Percentiles rank a stretch among this genome's conserved stretches.
These are phyloP conservation scores for Pollimyrus isidori DNA, from an alignment of 2,113 vertebrate genomes.

Conservation along the genomic window DNA sequence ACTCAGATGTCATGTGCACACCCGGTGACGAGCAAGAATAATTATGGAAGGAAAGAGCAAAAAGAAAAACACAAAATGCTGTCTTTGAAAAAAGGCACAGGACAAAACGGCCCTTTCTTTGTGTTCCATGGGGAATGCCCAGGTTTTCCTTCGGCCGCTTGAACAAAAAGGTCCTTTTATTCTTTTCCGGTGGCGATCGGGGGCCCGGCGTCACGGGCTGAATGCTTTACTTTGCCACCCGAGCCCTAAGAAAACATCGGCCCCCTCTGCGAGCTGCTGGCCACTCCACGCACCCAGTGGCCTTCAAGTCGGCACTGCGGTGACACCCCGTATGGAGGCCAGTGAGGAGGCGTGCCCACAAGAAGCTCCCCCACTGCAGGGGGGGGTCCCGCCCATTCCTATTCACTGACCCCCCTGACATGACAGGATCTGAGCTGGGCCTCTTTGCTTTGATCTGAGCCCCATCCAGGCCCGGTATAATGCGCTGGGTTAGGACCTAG, in stretches of 20 bases:
- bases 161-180: slow-evolving; percentile 95
- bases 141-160: slow-evolving; percentile 71
- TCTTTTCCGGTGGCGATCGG: slow-evolving; percentile 23
- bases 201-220: slow-evolving; percentile 69
- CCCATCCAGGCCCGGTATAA: too few species aligned
- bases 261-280: slow-evolving; percentile 67
- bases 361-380: background rate
- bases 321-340: background rate
- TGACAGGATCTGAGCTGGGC: background rate
- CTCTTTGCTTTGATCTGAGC: background rate
- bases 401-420: background rate
- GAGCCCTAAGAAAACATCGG: slow-evolving; percentile 94
- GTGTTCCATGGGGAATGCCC: slow-evolving; percentile 83
- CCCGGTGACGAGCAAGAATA: slow-evolving; percentile 76
- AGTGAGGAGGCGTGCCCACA: background rate
- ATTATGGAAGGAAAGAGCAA: slow-evolving; percentile 59
- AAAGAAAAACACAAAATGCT: slow-evolving; percentile 71
- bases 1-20: slow-evolving; percentile 84
- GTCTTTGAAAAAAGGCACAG: slow-evolving; percentile 65
- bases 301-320: slow-evolving; percentile 52
- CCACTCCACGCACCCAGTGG: slow-evolving; percentile 82
- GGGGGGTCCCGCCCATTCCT: background rate
- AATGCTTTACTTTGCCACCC: slow-evolving; percentile 98
- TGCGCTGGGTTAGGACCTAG: background rate
- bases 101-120: slow-evolving; percentile 92